Percentiles rank a stretch among this genome's conserved stretches.
Conservation (phyloP, 1,140 invertebrate genomes). For the Acromyrmex heyeri region DNA sequence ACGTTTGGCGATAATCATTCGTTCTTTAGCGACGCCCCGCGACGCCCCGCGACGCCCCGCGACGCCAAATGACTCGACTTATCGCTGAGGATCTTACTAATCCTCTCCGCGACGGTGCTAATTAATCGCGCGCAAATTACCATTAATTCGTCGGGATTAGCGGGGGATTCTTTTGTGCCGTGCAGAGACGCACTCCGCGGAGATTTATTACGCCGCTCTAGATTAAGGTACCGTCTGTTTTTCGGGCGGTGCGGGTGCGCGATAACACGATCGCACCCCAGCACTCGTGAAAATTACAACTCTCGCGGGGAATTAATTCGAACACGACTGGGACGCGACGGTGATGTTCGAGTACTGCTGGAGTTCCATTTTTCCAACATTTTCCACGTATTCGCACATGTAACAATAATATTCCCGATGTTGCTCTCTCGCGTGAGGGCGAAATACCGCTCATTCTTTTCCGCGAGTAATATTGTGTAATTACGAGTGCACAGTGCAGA, state of each 20-base stretch:
- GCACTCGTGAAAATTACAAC: conserved; percentile 55
- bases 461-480: conserved; percentile 20
- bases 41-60: neutral
- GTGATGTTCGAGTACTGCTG: conserved; percentile 18
- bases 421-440: neutral
- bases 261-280: conserved; percentile 44
- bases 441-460: conserved; percentile 43
- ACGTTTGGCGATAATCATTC: conserved; percentile 26
- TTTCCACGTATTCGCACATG: conserved; percentile 4
- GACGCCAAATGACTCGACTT: conserved; percentile 51
- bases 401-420: conserved; percentile 44
- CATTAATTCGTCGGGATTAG: conserved; percentile 65
- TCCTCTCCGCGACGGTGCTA: conserved; percentile 55
- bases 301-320: conserved; percentile 61
- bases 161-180: conserved; percentile 47
- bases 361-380: conserved; percentile 42
- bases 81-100: conserved; percentile 41
- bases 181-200: conserved; percentile 41
- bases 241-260: conserved; percentile 26
- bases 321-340: conserved; percentile 24
- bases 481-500: conserved; percentile 19
- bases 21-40: conserved; percentile 5
- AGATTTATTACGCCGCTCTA: conserved; percentile 52
- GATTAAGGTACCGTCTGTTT: conserved; percentile 57
- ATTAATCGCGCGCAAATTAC: conserved; percentile 67